These are phyloP conservation scores for Mobula birostris DNA, from an alignment of 2,113 vertebrate species.

Conservation along the genomic window DNA sequence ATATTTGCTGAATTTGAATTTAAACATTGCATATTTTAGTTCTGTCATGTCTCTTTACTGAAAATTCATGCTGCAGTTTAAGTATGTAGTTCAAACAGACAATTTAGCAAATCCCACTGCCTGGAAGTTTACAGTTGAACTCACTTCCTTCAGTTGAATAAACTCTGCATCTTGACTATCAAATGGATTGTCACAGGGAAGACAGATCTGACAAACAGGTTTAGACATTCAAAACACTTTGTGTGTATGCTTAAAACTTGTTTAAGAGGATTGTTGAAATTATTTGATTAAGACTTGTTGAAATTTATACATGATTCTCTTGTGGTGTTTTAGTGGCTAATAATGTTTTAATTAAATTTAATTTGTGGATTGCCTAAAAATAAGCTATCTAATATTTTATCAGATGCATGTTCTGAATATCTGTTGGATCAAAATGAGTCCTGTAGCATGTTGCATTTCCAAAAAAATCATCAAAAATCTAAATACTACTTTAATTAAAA, in stretches of 20 bases:
- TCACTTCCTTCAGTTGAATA: slow-evolving; percentile 16
- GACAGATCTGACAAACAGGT: not conserved
- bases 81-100: slow-evolving; percentile 16
- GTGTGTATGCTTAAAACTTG: not conserved
- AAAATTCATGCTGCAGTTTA: not conserved
- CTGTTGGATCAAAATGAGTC: not conserved
- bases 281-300: slow-evolving; percentile 3
- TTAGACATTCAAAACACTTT: not conserved
- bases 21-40: not conserved
- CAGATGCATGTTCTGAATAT: not conserved
- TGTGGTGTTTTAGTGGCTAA: not conserved
- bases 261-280: slow-evolving; percentile 5
- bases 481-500: not conserved
- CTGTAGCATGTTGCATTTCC: not conserved
- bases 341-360: not conserved
- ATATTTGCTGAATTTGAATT: not conserved
- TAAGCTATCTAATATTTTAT: not conserved
- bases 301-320: not conserved
- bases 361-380: not conserved
- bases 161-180: not conserved
- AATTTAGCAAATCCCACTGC: not conserved
- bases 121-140: not conserved
- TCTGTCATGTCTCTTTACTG: not conserved
- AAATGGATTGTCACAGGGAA: slow-evolving; percentile 18
- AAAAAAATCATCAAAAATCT: not conserved